Evolutionary conservation across 2,797 vertebrate species (phyloP).

Genomic region (Trichosurus vulpecula): DNA sequence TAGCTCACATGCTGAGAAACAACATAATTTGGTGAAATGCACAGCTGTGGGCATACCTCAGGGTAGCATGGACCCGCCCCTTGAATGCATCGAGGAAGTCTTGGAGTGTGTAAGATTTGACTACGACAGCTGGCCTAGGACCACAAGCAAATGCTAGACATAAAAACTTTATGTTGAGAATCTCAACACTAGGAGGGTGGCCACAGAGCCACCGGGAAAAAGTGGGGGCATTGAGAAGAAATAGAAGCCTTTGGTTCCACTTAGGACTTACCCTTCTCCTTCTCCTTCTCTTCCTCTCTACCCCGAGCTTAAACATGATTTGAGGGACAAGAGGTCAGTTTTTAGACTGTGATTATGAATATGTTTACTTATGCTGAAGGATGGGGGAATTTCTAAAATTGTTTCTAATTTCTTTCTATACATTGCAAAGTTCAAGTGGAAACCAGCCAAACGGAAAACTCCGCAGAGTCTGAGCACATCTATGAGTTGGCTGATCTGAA

Average conservation of each 20-base stretch:
- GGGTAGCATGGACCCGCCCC: background rate
- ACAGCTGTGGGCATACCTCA: background rate
- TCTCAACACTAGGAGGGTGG: too few relatives aligned
- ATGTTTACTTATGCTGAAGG: background rate
- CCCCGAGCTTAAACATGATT: background rate
- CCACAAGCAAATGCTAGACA: background rate
- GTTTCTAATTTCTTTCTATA: conserved; percentile 33
- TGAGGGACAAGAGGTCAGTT: background rate
- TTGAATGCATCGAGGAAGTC: background rate
- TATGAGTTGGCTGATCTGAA: conserved; percentile 22
- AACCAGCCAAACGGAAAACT: background rate
- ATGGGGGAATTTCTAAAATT: background rate
- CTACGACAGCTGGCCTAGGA: background rate
- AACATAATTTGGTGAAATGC: background rate
- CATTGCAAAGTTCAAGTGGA: conserved; percentile 27
- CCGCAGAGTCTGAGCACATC: background rate
- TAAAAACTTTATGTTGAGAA: background rate
- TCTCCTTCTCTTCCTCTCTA: background rate
- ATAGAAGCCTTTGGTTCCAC: background rate
- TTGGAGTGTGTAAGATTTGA: background rate
- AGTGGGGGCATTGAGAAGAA: background rate
- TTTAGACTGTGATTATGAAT: background rate
- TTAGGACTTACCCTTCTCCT: background rate
- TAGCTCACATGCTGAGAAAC: conserved; percentile 4
- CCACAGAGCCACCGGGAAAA: background rate